Conservation (phyloP, 2,888 invertebrate genomes). For the Meteorus colon region DNA sequence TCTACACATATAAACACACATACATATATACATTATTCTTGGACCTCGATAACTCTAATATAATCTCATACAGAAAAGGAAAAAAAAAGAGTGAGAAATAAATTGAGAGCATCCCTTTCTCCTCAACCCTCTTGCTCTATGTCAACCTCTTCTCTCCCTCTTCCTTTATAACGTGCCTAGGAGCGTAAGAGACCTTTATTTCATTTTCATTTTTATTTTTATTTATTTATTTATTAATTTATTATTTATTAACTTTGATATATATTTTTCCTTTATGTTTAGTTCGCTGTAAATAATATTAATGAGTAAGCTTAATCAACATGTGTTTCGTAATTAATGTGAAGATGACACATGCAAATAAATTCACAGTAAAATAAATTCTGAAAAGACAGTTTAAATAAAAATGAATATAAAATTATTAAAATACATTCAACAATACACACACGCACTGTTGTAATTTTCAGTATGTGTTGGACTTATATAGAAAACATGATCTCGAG, state of each 20-base stretch:
- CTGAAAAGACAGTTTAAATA: background rate
- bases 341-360: background rate
- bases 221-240: slow-evolving; percentile 13
- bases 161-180: slow-evolving; percentile 42
- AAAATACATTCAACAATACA: slow-evolving; percentile 33
- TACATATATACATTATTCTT: background rate
- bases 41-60: background rate
- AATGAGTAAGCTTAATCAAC: slow-evolving; percentile 29
- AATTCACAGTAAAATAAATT: background rate
- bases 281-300: slow-evolving; percentile 28
- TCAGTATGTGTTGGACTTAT: slow-evolving; percentile 44
- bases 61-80: background rate
- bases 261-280: background rate
- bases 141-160: slow-evolving; percentile 19
- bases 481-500: slow-evolving; percentile 30
- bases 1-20: background rate
- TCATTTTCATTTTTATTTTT: slow-evolving; percentile 19
- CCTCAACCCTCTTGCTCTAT: slow-evolving; percentile 18
- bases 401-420: background rate
- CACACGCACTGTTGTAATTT: slow-evolving; percentile 37
- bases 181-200: slow-evolving; percentile 42
- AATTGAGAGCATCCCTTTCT: slow-evolving; percentile 16
- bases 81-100: slow-evolving; percentile 2
- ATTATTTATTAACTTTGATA: background rate
- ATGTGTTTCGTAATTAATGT: slow-evolving; percentile 13